phyloP scores from a whole-genome alignment of 2,888 invertebrate species.

The Troglohyphantes excavatus region DNA sequence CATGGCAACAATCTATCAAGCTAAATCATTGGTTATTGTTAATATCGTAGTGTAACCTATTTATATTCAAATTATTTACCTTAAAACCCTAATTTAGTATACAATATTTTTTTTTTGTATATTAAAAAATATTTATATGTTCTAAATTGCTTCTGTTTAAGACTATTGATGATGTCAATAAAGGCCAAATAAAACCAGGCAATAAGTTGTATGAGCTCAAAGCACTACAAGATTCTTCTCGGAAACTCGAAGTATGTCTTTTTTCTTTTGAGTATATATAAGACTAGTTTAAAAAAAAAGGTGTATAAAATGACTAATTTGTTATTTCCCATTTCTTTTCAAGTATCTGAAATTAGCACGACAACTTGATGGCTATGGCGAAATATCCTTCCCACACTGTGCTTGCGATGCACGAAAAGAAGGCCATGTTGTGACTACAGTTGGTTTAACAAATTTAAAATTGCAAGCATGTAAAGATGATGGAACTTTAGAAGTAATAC shows the following conservation, averaged over 20 bases:
- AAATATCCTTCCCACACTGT: constrained; percentile 96
- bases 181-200: constrained; percentile 94
- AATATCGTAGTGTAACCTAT: too few relatives aligned
- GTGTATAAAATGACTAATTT: not conserved
- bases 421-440: constrained; percentile 91
- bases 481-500: constrained; percentile 87
- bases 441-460: constrained; percentile 87
- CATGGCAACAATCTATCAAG: too few relatives aligned
- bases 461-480: constrained; percentile 93
- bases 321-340: not conserved
- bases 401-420: constrained; percentile 94
- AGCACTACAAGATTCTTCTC: constrained; percentile 94
- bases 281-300: not conserved
- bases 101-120: too few relatives aligned
- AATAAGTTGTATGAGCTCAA: constrained; percentile 97
- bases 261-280: not conserved
- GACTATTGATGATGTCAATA: constrained; percentile 97
- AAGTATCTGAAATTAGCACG: constrained; percentile 92
- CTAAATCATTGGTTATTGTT: too few relatives aligned
- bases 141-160: constrained; percentile 80
- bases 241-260: constrained; percentile 88
- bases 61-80: too few relatives aligned
- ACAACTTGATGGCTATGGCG: constrained; percentile 94
- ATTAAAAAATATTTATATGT: too few relatives aligned
- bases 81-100: too few relatives aligned